phyloP scores from a whole-genome alignment of 2,113 vertebrate genomes.

The Lampris megalopsis region DNA sequence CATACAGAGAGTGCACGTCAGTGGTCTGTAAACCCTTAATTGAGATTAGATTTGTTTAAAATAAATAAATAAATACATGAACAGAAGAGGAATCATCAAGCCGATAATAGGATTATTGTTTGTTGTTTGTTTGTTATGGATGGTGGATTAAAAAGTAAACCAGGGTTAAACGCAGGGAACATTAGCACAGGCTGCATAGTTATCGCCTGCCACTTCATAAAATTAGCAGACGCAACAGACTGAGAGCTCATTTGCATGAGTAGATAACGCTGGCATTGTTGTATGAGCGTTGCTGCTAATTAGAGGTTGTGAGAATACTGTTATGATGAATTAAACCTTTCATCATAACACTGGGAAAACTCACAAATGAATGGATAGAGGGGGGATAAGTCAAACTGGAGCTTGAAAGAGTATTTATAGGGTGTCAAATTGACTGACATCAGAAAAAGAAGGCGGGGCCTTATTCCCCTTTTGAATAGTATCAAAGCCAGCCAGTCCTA shows the following conservation, averaged over 20 bases:
- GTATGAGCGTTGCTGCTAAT: constrained; percentile 82
- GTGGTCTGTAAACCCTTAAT: constrained; percentile 58
- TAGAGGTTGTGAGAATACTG: constrained; percentile 83
- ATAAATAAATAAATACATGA: constrained; percentile 47
- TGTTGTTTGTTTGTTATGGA: constrained; percentile 83
- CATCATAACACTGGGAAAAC: constrained; percentile 82
- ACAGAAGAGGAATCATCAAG: constrained; percentile 71
- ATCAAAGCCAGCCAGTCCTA: constrained; percentile 68
- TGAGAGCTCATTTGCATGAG: constrained; percentile 84
- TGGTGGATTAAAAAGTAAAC: constrained; percentile 82
- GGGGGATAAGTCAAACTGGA: constrained; percentile 62
- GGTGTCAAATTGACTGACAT: constrained; percentile 79
- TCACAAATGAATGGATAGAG: constrained; percentile 74
- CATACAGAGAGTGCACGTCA: constrained; percentile 53
- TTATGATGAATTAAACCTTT: constrained; percentile 85
- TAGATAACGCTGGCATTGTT: constrained; percentile 83
- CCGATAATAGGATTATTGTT: constrained; percentile 82
- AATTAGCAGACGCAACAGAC: constrained; percentile 81
- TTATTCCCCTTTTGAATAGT: constrained; percentile 56
- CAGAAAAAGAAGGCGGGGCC: constrained; percentile 51
- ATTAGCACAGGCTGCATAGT: constrained; percentile 78
- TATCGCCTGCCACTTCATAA: constrained; percentile 78
- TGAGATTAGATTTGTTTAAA: constrained; percentile 73
- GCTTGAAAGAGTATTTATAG: constrained; percentile 73
- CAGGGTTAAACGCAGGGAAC: constrained; percentile 79